Base-by-base conservation (phyloP, 2,797 vertebrate species). In the Macropus fuliginosus region DNA sequence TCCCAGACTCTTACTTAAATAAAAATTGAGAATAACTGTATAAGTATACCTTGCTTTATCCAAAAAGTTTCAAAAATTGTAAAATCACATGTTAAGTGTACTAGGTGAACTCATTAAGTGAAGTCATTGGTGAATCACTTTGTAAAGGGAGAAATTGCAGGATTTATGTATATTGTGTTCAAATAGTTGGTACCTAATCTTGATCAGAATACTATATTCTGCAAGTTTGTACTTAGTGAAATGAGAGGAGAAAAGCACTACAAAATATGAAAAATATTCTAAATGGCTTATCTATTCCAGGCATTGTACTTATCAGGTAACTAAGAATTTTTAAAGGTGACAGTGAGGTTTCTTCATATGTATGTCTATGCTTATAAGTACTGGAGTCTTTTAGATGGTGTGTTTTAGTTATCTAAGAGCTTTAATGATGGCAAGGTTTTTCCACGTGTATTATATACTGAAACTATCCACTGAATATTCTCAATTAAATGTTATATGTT, bases 261-360 rank as follows among this genome's bases (percentile, higher is more conserved):
- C 52, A 93, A 56, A 62, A 95, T 81, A 91, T 28, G 56, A 91
- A 91, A 95, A 87, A 87, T 66, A 27, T 94, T 94, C 95, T 54
- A 81, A 92, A 54, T 46, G 34, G 93, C 46, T 91, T 94, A 54
- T 54, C 27, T 34, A 0, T 57, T 34, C 8, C 74, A 81, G n/a
- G n/a, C 18, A 87, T 50, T 87, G 31, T 46, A 12, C 89, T 94
- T 34, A 16, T 54, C 54, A 95, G 31, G 89, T 56, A 92, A 93
- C 59, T 24, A 94, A 94, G 66, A 91, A 56, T 31, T 46, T 96
- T 95, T 92, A 27, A 93, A 92, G 74, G 40, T 91, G 91, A 56
- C 34, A 56, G 59, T 21, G 66, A 92, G 93, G 55, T 66, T 62
- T 94, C 91, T 56, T 50, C 54, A 21, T 13, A 21, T 93, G 40